Percentiles rank a stretch among this genome's conserved stretches.
phyloP scores from a whole-genome alignment of 2,797 vertebrate genomes.

The Epinephelus coioides region DNA sequence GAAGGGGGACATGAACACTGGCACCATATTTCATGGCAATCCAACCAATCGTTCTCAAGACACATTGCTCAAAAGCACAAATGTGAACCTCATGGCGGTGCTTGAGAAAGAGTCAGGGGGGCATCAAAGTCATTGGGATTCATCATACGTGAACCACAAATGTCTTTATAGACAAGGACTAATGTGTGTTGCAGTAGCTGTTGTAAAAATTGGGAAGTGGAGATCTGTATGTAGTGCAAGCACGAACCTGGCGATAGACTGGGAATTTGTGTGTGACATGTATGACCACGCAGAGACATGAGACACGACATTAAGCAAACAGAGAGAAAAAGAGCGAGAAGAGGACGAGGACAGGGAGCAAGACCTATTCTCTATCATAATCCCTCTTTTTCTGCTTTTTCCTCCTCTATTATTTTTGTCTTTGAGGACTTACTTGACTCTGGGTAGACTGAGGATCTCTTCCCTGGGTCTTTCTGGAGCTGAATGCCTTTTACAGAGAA shows the following conservation, averaged over 20 bases:
- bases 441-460: constrained; percentile 82
- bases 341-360: constrained; percentile 48
- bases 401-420: background rate
- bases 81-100: background rate
- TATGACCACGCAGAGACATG: constrained; percentile 55
- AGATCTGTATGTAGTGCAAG: constrained; percentile 5
- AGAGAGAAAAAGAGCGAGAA: constrained; percentile 30
- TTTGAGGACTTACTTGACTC: constrained; percentile 83
- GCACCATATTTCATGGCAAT: background rate
- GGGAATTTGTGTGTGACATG: constrained; percentile 37
- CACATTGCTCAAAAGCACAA: background rate
- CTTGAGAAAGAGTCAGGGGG: background rate
- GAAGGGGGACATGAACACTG: background rate
- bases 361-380: constrained; percentile 42
- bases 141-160: background rate
- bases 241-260: constrained; percentile 22
- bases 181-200: background rate
- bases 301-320: constrained; percentile 51
- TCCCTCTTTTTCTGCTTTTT: background rate
- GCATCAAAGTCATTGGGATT: background rate
- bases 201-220: background rate
- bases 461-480: constrained; percentile 87
- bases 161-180: too few species aligned
- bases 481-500: constrained; percentile 88
- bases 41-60: background rate